A percentile compares a stretch with the other conserved stretches of the same genome.
phyloP scores from a whole-genome alignment of 1,140 invertebrate species.

The Lucilia cuprina region DNA sequence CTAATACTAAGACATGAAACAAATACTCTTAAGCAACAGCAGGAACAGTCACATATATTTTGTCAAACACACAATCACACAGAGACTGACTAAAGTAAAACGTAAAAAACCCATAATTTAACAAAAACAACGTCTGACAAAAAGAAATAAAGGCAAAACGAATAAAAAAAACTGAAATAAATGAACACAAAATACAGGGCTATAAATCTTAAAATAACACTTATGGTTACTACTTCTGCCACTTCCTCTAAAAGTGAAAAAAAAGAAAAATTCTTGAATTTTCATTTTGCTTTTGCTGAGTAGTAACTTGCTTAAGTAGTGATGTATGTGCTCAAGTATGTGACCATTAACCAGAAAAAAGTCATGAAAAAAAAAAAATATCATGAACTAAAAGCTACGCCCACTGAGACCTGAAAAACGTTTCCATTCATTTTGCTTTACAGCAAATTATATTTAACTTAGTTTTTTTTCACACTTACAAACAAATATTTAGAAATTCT shows the following conservation, averaged over 20 bases:
- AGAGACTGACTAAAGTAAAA: background rate
- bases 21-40: background rate
- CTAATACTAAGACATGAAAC: background rate
- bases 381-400: background rate
- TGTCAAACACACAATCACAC: background rate
- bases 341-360: background rate
- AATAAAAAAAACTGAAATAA: background rate
- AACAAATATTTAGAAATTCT: no score
- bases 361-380: background rate
- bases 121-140: background rate
- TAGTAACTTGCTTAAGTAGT: background rate
- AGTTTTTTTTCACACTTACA: no score
- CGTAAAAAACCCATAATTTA: slow-evolving; percentile 12
- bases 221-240: background rate
- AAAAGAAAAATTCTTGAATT: background rate
- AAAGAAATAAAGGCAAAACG: background rate
- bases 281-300: background rate
- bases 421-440: no score
- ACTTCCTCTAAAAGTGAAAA: background rate
- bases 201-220: slow-evolving; percentile 12
- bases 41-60: background rate
- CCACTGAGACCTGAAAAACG: background rate
- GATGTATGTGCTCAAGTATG: background rate
- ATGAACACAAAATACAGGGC: slow-evolving; percentile 14
- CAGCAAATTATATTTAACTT: no score